These are phyloP conservation scores for Pseudococcus viburni DNA, from an alignment of 2,888 invertebrate genomes.

Conservation along the genomic window DNA sequence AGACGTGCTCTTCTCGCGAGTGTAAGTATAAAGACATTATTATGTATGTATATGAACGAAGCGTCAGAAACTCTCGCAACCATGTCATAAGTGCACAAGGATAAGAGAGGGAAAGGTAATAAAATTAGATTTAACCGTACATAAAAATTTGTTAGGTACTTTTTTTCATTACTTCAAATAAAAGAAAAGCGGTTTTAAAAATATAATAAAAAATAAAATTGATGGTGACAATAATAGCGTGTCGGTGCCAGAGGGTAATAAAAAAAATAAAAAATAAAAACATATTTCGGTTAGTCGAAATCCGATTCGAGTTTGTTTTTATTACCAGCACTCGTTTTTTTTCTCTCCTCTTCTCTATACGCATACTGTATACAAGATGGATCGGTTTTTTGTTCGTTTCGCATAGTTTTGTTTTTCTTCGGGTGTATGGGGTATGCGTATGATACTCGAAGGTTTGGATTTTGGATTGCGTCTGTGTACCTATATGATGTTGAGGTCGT, in stretches of 20 bases:
- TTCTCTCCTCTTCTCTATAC: neutral
- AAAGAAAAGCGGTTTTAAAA: conserved; percentile 66
- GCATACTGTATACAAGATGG: conserved; percentile 29
- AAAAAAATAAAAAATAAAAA: conserved; percentile 65
- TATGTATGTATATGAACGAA: neutral
- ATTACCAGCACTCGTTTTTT: conserved; percentile 61
- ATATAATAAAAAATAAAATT: conserved; percentile 67
- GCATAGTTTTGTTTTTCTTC: conserved; percentile 1
- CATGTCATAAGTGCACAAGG: neutral
- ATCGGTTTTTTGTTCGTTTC: conserved; percentile 49
- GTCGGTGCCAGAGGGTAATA: conserved; percentile 67
- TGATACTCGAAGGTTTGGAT: neutral
- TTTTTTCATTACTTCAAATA: conserved; percentile 66
- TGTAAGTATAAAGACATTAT: neutral
- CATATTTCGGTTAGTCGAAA: conserved; percentile 65
- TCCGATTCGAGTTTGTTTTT: conserved; percentile 66
- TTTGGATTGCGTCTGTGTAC: neutral
- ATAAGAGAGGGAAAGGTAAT: conserved; percentile 47
- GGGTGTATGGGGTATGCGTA: neutral
- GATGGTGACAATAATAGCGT: conserved; percentile 67
- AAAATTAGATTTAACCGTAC: conserved; percentile 66
- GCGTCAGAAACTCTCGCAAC: conserved; percentile 7
- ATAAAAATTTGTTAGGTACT: conserved; percentile 63
- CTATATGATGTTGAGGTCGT: too few relatives aligned
- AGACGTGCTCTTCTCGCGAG: too few relatives aligned